Conservation (phyloP, 2,113 vertebrate genomes). For the Menidia beryllina region DNA sequence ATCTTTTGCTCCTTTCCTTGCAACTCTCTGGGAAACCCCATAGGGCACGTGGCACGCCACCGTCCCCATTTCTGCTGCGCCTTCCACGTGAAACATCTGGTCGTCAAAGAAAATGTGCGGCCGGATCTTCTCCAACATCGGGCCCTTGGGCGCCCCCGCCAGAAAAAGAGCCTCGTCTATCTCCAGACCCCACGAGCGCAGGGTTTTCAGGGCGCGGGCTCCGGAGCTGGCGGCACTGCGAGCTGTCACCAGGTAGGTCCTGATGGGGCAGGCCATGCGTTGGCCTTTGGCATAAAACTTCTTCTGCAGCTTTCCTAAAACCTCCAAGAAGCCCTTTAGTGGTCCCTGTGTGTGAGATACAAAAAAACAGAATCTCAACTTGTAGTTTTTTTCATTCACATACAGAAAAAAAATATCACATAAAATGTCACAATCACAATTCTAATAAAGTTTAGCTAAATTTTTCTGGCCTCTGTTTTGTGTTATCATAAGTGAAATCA, state of each 20-base stretch:
- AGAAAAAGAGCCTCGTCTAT: conserved; percentile 94
- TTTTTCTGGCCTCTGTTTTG: too few relatives aligned
- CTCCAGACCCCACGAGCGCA: conserved; percentile 95
- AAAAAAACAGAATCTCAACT: neutral
- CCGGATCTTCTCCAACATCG: conserved; percentile 92
- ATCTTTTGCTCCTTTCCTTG: conserved; percentile 49
- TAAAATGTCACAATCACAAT: too few relatives aligned
- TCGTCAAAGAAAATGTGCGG: conserved; percentile 97
- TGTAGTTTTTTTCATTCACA: neutral
- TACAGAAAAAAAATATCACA: too few relatives aligned
- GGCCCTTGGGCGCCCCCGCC: conserved; percentile 93
- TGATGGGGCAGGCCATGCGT: conserved; percentile 92
- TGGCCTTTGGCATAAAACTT: conserved; percentile 94
- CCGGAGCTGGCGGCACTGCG: conserved; percentile 94
- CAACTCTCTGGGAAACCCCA: conserved; percentile 84
- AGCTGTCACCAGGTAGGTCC: conserved; percentile 94
- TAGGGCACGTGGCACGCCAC: conserved; percentile 94
- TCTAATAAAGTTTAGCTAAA: too few relatives aligned
- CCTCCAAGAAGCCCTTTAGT: conserved; percentile 93
- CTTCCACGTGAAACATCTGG: conserved; percentile 96
- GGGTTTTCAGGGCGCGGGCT: conserved; percentile 91
- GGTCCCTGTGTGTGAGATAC: conserved; percentile 83
- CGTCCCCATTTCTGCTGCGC: conserved; percentile 90
- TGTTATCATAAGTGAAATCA: too few relatives aligned
- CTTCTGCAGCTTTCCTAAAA: conserved; percentile 92